Evolutionary conservation across 2,113 vertebrate species (phyloP), one percentile per base, ranked within the genome.

Genomic region (Emydura subglobosa): DNA sequence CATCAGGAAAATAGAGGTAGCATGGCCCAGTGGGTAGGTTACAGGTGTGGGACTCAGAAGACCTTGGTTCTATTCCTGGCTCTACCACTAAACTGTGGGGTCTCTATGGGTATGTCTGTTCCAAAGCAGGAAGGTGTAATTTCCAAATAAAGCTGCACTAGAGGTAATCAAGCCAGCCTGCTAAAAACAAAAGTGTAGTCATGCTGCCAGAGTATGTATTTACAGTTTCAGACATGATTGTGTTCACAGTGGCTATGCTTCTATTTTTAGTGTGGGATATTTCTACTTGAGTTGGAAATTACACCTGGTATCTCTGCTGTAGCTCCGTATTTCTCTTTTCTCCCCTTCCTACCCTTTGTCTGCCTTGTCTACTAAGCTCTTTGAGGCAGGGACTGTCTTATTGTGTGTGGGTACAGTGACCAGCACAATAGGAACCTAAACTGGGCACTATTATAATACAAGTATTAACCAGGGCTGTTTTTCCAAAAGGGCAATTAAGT

Each of bases 301-400:
- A 72, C 5, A 72, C 8, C n/a, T 72, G 39, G 34, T 17, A 72
- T 9, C 17, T 39, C n/a, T 2, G 2, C 2, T 22, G 17, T 72
- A 39, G n/a, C 34, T 72, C 24, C 1, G 47, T 22, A 61, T 51
- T 54, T 11, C 12, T 84, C 21, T 13, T 57, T 55, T 19, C 25
- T n/a, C 22, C 16, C 27, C 24, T 42, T 7, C 10, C 5, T 78
- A 39, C 24, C 1, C 1, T 1, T 53, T 4, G 1, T 4, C 10
- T 82, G 34, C 47, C 17, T 22, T 85, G 3, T 74, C 12, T 27
- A 42, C 83, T n/a, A 4, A 25, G 42, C 3, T 16, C 4, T 19
- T 82, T 44, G 31, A 2, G 21, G 22, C 3, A 17, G 34, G 49
- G 16, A 25, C 5, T 91, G 0, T n/a, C 82, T 31, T 21, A 0